Base-by-base conservation (phyloP, 2,113 vertebrate genomes). In the Megaptera novaeangliae region DNA sequence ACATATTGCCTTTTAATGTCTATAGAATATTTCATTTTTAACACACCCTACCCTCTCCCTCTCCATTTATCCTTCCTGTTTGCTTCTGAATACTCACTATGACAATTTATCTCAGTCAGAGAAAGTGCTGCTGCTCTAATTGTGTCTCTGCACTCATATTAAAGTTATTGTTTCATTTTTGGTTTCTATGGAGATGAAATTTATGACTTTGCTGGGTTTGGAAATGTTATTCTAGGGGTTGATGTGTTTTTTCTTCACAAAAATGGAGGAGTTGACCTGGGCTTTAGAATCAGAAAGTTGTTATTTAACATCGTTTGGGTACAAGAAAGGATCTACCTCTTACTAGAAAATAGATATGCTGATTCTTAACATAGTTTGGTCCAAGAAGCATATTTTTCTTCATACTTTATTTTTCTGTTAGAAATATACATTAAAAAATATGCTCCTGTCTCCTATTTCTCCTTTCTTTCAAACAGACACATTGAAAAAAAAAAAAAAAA, bases 141-240 rank as follows among this genome's bases (percentile, higher is more conserved):
- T 86, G 3, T 39, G n/a, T 25, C 6, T 86, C 13, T 39, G 20
- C 21, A n/a, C 25, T 64, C 41, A 93, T 29, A 63, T 64, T 31
- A 57, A 85, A 68, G 69, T 31, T 46, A 96, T 39, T 75, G 55
- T 49, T 92, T 83, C 66, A 57, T 6, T 96, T 83, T 69, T 52
- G 21, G 71, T 97, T 97, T 95, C 94, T 94, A 83, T 87, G 55
- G 84, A 71, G 88, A 91, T 91, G 39, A 91, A 83, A 96, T 72
- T 15, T 92, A 74, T 91, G 52, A 84, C 11, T 89, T 92, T 41
- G 13, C 36, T 91, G n/a, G 36, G 27, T 72, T 85, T 95, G 49
- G 25, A 75, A 93, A 86, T 83, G 39, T 10, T 87, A 34, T 88
- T 97, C 77, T 80, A 64, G 21, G 13, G 8, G 0, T 69, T 81